Evolutionary conservation across 2,797 vertebrate genomes (phyloP).

Genomic region (Galagoides demidoff): DNA sequence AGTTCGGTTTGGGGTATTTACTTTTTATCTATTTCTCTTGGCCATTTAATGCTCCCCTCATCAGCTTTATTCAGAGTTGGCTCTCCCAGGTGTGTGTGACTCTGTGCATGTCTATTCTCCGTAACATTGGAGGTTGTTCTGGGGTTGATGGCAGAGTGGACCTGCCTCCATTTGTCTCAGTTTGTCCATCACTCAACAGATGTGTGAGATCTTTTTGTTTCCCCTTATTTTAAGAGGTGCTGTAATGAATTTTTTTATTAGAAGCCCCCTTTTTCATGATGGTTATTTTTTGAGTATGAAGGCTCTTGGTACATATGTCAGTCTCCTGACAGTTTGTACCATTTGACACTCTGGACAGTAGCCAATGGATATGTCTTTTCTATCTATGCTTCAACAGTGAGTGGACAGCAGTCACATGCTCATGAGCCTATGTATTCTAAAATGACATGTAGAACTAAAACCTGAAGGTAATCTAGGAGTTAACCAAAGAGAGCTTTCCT

Average conservation of each 20-base stretch:
- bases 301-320: not conserved
- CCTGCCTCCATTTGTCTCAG: not conserved
- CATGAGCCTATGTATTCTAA: not conserved
- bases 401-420: not conserved
- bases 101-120: not conserved
- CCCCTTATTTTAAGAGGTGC: not conserved
- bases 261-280: not conserved
- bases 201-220: not conserved
- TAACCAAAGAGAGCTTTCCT: not conserved
- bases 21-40: not conserved
- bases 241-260: not conserved
- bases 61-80: rapidly evolving
- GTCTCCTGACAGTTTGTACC: not conserved
- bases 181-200: not conserved
- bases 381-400: not conserved
- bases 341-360: not conserved
- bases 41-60: not conserved
- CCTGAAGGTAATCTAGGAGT: conserved; percentile 54
- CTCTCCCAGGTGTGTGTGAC: not conserved
- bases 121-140: not conserved
- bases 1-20: not conserved
- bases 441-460: not conserved
- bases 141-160: not conserved
- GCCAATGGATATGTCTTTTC: not conserved
- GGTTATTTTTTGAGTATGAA: not conserved